phyloP scores from a whole-genome alignment of 2,113 vertebrate genomes.

The Chloropsis cyanopogon region DNA sequence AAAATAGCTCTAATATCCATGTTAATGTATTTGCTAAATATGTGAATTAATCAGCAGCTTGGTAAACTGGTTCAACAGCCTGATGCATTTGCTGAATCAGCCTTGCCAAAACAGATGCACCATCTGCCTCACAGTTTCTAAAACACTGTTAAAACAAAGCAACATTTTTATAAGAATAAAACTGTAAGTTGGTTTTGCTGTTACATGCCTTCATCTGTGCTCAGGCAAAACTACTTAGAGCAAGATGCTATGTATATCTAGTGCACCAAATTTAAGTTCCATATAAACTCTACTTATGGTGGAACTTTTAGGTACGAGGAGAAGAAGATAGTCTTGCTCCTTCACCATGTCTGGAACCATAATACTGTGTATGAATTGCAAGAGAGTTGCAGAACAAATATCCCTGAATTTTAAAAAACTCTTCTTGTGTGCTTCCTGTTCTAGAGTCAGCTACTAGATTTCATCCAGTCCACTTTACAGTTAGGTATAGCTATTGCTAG shows the following conservation, averaged over 20 bases:
- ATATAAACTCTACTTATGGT: neutral
- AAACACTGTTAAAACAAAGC: conserved; percentile 10
- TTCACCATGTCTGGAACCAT: neutral
- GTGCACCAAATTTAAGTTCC: neutral
- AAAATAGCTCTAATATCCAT: conserved; percentile 45
- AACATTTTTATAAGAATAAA: neutral
- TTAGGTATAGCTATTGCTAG: neutral
- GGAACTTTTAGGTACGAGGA: neutral
- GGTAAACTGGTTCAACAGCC: conserved; percentile 58
- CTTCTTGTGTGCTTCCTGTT: neutral
- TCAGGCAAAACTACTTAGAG: neutral
- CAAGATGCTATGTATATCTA: neutral
- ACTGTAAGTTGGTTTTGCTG: neutral
- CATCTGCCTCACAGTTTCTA: conserved; percentile 22
- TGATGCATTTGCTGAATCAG: conserved; percentile 58
- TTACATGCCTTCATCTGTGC: neutral
- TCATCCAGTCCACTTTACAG: neutral
- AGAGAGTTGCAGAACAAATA: neutral
- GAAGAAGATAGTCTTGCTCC: neutral
- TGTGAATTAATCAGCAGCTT: conserved; percentile 45
- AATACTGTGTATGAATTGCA: neutral
- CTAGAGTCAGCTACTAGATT: neutral
- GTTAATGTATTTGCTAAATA: conserved; percentile 61
- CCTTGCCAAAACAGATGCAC: conserved; percentile 37
- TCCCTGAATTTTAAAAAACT: neutral